Base-by-base conservation (phyloP, 1,140 invertebrate genomes). In the Leptopilina boulardi region DNA sequence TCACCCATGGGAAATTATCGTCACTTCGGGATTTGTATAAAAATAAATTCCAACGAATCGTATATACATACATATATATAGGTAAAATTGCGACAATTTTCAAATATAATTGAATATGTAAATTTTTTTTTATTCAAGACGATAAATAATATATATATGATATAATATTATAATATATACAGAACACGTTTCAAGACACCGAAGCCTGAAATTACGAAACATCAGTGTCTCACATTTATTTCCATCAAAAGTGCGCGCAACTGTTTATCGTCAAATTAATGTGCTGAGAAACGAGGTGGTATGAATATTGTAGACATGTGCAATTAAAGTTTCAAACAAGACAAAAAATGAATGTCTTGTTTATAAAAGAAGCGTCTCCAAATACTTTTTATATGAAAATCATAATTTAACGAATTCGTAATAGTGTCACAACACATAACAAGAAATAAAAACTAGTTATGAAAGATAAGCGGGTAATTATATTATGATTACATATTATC, bases 401-500 rank as follows among this genome's bases (percentile, higher is more conserved):
- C 59, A 34, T 66, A 66, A 66, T 66, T 66, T 66, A 30, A 66
- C 23, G 23, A n/a, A 66, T 30, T 30, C 59, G 11, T 66, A 13
- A 23, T 11, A 66, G 13, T 66, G 59, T 66, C 59, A 66, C 59
- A 66, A 66, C 13, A 66, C 8, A 51, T 26, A 2, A 59, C n/a
- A 15, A 30, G 10, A 23, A 66, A 26, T n/a, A 30, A 30, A 30
- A 66, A 23, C 23, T 66, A 23, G 10, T 34, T 23, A 5, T 23
- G 21, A 19, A 21, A 15, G 21, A 66, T 66, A 66, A 66, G 59
- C 59, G 23, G 59, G 26, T 66, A 66, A 66, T 66, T 66, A 66
- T 26, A 66, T 66, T 66, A n/a, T n/a, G 59, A 66, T 66, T 66
- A 66, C 59, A 30, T 51, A 51, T 66, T 66, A 6, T 66, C 26